Conservation (phyloP, 2,797 vertebrate genomes). For the Gadopsis marmoratus region DNA sequence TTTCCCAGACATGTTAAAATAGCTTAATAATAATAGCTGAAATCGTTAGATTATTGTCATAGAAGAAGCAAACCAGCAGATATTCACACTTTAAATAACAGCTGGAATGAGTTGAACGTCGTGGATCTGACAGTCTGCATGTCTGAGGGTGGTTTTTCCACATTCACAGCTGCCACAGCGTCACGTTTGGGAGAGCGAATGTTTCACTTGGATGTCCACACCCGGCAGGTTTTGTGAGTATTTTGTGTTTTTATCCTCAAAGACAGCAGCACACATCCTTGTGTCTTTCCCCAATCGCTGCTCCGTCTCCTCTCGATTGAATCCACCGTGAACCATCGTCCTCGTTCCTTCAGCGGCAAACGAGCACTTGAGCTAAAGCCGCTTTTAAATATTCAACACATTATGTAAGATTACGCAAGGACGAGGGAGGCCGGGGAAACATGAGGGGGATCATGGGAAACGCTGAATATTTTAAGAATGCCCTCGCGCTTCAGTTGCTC, state of each 20-base stretch:
- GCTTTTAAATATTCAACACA: conserved; percentile 70
- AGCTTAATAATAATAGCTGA: too few species aligned
- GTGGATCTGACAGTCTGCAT: not conserved
- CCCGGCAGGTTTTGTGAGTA: not conserved
- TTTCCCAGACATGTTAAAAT: too few species aligned
- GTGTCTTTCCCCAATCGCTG: not conserved
- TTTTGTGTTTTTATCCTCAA: conserved; percentile 5
- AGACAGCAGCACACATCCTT: conserved; percentile 18
- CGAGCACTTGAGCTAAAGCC: conserved; percentile 13
- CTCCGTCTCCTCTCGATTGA: conserved; percentile 2
- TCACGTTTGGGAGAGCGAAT: not conserved
- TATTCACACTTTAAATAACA: not conserved
- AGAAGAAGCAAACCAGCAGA: too few species aligned
- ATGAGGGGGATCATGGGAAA: conserved; percentile 53
- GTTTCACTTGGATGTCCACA: not conserved
- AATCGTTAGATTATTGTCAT: not conserved
- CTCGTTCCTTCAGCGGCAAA: conserved; percentile 29
- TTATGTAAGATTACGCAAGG: conserved; percentile 73
- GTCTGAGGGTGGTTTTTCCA: not conserved
- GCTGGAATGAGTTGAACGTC: not conserved
- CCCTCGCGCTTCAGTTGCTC: conserved; percentile 46
- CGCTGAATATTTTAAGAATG: conserved; percentile 60
- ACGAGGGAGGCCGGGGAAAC: conserved; percentile 45
- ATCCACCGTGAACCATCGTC: not conserved
- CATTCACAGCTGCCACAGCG: not conserved